These are phyloP conservation scores for Gymnoscopelus microlampas DNA, from an alignment of 2,797 vertebrate species.

Conservation along the genomic window DNA sequence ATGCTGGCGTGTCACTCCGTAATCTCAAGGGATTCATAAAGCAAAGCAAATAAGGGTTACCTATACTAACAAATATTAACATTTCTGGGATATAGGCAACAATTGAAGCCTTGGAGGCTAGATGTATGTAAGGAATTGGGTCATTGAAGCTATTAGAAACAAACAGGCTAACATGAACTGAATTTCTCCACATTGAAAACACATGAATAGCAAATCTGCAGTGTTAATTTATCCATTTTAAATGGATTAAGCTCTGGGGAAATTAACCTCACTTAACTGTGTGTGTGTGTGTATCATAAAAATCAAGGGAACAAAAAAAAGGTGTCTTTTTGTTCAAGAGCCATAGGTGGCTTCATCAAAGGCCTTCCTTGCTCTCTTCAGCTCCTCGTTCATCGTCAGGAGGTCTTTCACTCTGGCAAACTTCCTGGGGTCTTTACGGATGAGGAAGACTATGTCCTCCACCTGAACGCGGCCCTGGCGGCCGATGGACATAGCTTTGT, in stretches of 20 bases:
- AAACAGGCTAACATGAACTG: too few relatives aligned
- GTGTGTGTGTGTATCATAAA: too few relatives aligned
- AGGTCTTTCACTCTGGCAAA: constrained; percentile 97
- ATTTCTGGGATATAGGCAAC: not conserved
- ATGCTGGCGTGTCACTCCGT: not conserved
- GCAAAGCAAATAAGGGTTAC: not conserved
- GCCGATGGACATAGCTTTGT: constrained; percentile 98
- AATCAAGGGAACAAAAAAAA: too few relatives aligned
- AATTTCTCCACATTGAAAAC: too few relatives aligned
- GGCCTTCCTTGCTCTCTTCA: constrained; percentile 95
- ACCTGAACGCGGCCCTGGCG: constrained; percentile 97
- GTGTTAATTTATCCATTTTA: too few relatives aligned
- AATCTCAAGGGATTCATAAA: not conserved
- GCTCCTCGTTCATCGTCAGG: constrained; percentile 98
- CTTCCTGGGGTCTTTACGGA: constrained; percentile 95
- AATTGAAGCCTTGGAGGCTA: not conserved
- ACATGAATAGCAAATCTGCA: too few relatives aligned
- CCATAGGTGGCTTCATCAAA: constrained; percentile 98
- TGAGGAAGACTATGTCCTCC: constrained; percentile 97
- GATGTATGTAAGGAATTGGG: too few relatives aligned
- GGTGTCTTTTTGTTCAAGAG: constrained; percentile 71
- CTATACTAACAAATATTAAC: not conserved
- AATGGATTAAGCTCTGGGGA: too few relatives aligned
- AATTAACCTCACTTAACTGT: too few relatives aligned
- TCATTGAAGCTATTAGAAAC: too few relatives aligned